Conservation (phyloP, 2,113 vertebrate genomes). For the Jaculus jaculus region DNA sequence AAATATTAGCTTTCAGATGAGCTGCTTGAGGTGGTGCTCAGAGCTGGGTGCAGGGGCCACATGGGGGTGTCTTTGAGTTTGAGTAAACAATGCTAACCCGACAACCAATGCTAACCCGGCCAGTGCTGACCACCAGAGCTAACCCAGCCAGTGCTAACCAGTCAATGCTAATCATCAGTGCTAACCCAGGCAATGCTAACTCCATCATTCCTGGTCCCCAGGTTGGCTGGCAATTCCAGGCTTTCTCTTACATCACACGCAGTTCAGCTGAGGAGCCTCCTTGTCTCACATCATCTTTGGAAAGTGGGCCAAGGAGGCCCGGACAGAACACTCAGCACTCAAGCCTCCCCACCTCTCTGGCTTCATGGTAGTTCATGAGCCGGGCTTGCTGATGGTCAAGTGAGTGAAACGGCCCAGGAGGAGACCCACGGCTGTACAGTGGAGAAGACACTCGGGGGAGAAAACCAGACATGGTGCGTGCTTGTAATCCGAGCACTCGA, state of each 20-base stretch:
- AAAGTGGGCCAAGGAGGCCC: accelerated
- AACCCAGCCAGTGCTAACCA: no score
- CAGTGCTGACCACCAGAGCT: no score
- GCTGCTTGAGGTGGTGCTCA: accelerated
- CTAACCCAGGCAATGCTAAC: no score
- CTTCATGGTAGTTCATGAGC: background rate
- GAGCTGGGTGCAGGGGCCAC: background rate
- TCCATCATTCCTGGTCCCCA: accelerated
- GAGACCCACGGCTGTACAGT: accelerated
- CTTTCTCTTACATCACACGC: background rate
- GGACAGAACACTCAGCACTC: background rate
- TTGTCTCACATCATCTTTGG: accelerated
- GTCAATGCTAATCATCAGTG: no score
- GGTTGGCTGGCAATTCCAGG: no score
- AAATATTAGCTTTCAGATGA: background rate
- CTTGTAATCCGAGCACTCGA: background rate
- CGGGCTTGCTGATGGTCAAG: no score
- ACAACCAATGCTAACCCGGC: no score
- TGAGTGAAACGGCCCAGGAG: background rate
- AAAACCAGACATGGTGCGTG: background rate
- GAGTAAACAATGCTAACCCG: background rate
- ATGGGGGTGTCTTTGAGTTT: background rate
- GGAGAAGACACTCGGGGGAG: background rate
- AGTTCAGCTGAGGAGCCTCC: accelerated
- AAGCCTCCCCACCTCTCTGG: background rate